These are phyloP conservation scores for Canis aureus DNA, from an alignment of 2,113 vertebrate species.

Conservation along the genomic window DNA sequence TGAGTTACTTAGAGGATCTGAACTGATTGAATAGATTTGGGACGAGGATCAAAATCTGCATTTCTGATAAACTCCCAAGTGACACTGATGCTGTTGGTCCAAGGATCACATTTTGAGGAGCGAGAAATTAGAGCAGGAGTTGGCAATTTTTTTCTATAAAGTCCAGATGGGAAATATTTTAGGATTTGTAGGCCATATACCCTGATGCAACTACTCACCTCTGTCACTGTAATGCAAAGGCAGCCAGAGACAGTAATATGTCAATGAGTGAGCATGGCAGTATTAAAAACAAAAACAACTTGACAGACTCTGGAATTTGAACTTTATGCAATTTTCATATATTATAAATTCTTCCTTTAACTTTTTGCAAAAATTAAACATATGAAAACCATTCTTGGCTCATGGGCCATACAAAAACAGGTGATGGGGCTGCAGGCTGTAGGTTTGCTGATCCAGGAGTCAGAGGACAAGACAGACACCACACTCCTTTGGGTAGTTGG, in stretches of 20 bases:
- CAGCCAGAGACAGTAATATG: rapidly evolving
- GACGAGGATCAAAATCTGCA: not conserved
- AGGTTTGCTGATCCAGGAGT: not conserved
- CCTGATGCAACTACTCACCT: not conserved
- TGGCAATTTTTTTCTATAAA: not conserved
- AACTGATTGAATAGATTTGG: not conserved
- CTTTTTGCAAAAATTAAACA: not conserved
- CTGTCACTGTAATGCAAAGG: not conserved
- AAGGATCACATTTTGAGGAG: not conserved
- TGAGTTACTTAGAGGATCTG: not conserved
- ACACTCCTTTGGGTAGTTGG: rapidly evolving
- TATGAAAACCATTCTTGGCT: not conserved
- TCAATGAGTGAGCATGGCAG: not conserved
- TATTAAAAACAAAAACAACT: not conserved
- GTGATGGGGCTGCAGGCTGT: not conserved
- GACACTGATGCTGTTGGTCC: too few relatives aligned
- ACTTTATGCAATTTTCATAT: not conserved
- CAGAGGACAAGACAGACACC: not conserved
- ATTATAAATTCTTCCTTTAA: not conserved
- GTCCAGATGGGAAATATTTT: not conserved
- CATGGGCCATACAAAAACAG: not conserved
- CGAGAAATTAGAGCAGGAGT: not conserved
- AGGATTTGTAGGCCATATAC: not conserved
- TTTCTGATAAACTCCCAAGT: not conserved
- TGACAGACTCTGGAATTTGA: not conserved